Conservation (phyloP, 2,797 vertebrate genomes). For the Naso thynnoides region DNA sequence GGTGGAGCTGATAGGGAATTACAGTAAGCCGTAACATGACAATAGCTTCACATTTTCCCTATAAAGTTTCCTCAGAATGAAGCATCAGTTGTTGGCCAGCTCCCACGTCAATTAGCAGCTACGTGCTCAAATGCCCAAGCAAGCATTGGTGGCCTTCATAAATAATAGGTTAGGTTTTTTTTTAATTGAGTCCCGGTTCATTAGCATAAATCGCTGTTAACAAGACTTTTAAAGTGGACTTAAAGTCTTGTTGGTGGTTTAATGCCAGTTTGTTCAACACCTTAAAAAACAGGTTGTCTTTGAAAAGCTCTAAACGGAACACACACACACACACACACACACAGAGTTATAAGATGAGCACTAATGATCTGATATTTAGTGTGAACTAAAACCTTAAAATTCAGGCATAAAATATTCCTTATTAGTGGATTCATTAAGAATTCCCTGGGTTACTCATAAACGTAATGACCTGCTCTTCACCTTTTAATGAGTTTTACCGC, state of each 20-base stretch:
- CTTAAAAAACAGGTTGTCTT: not conserved
- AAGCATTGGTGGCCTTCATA: slow-evolving; percentile 11
- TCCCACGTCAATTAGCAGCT: slow-evolving; percentile 40
- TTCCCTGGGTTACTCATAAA: slow-evolving; percentile 50
- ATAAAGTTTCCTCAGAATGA: slow-evolving; percentile 47
- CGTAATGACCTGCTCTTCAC: slow-evolving; percentile 58
- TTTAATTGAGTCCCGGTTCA: slow-evolving; percentile 34
- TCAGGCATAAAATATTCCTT: slow-evolving; percentile 43
- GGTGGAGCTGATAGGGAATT: slow-evolving; percentile 42
- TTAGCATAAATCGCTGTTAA: slow-evolving; percentile 35
- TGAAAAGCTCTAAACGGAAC: slow-evolving; percentile 22
- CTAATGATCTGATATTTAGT: slow-evolving; percentile 20
- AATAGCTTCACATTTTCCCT: slow-evolving; percentile 24
- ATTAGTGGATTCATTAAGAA: slow-evolving; percentile 54
- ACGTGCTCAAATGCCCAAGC: slow-evolving; percentile 19
- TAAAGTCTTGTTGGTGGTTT: slow-evolving; percentile 28
- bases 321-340: not conserved
- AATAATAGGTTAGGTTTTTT: slow-evolving; percentile 49
- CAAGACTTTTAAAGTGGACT: slow-evolving; percentile 37
- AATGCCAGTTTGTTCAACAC: slow-evolving; percentile 10
- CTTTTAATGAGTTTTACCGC: slow-evolving; percentile 65
- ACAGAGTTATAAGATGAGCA: slow-evolving; percentile 7
- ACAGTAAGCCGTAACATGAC: slow-evolving; percentile 47
- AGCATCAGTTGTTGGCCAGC: slow-evolving; percentile 44
- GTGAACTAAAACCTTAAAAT: slow-evolving; percentile 44